Evolutionary conservation across 2,888 invertebrate species (phyloP), one percentile per base, ranked within the genome.

Genomic region (Urechis unicinctus): DNA sequence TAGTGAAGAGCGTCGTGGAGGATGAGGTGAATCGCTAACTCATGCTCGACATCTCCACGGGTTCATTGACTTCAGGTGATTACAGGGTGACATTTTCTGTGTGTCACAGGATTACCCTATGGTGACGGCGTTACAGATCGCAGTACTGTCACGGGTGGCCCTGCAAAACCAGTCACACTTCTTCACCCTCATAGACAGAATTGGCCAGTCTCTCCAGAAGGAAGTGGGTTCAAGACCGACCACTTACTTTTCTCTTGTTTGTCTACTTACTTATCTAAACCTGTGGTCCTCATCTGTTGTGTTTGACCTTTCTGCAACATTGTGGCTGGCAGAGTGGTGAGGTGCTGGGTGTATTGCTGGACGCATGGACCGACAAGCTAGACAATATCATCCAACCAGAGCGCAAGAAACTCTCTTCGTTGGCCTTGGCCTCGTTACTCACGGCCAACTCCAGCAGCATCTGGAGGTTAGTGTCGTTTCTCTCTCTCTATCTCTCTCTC

Each of bases 381-480:
- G 85, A 87, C 42, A 79, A 85, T 52, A 85, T 91, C 2, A 85
- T 88, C 0, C 88, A 89, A 64, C 83, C 85, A 6, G 89, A 91
- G 70, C 84, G 88, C 75, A 84, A 88, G 69, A 95, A 95, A 78
- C 82, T 94, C 30, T 83, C 90, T 62, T 87, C 87, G 78, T 77
- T 84, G 75, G 83, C 81, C 13, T 67, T 82, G 36, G 73, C 80
- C 9, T 80, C 81, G 56, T 67, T 78, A 13, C 66, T 77, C 51
- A 68, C 73, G 29, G 63, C 69, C 25, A 73, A 72, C 59, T n/a
- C n/a, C n/a, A n/a, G n/a, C n/a, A n/a, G n/a, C n/a, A n/a, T n/a
- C n/a, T 58, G 68, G 55, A 69, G 36, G 36, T 36, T 36, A 36
- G 36, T 17, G 36, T 48, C 21, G 13, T 28, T 22, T n/a, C n/a